Conservation (phyloP, 2,113 vertebrate species). For the Phoxinus phoxinus region DNA sequence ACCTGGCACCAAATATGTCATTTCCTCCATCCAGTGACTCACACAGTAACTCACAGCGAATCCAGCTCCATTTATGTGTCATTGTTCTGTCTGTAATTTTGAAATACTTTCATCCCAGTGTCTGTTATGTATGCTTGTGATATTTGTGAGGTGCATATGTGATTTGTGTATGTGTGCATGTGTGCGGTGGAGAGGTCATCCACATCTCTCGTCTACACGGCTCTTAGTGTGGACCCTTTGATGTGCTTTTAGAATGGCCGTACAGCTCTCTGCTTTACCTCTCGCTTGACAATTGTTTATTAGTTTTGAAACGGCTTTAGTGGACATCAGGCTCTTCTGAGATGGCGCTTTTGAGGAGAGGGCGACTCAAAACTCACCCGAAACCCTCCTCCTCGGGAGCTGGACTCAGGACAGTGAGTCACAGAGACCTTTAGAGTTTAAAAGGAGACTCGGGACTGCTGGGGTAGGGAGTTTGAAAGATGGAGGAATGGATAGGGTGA, state of each 20-base stretch:
- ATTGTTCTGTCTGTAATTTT: constrained; percentile 41
- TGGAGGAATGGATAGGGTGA: neutral
- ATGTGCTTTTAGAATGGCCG: constrained; percentile 85
- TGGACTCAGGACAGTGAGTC: constrained; percentile 13
- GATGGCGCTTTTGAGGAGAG: constrained; percentile 61
- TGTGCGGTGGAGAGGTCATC: constrained; percentile 52
- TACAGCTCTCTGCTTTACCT: constrained; percentile 85
- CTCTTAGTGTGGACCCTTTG: constrained; percentile 79
- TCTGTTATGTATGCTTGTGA: constrained; percentile 47
- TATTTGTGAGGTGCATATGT: constrained; percentile 60
- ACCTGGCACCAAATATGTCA: constrained; percentile 46
- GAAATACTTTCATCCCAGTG: constrained; percentile 55
- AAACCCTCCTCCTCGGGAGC: constrained; percentile 51
- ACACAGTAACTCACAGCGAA: constrained; percentile 29
- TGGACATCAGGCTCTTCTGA: constrained; percentile 85
- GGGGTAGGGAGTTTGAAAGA: constrained; percentile 1
- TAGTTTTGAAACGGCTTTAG: constrained; percentile 88
- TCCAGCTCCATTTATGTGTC: constrained; percentile 48
- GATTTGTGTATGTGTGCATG: constrained; percentile 56
- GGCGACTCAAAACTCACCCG: constrained; percentile 62
- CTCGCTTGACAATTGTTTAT: constrained; percentile 93
- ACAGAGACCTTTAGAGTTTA: constrained; percentile 38
- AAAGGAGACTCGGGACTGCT: constrained; percentile 19
- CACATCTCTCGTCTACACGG: constrained; percentile 57
- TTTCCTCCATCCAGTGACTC: constrained; percentile 42